Evolutionary conservation across 2,888 invertebrate genomes (phyloP), one percentile per base, ranked within the genome.

Genomic region (Cynaeus angustus): DNA sequence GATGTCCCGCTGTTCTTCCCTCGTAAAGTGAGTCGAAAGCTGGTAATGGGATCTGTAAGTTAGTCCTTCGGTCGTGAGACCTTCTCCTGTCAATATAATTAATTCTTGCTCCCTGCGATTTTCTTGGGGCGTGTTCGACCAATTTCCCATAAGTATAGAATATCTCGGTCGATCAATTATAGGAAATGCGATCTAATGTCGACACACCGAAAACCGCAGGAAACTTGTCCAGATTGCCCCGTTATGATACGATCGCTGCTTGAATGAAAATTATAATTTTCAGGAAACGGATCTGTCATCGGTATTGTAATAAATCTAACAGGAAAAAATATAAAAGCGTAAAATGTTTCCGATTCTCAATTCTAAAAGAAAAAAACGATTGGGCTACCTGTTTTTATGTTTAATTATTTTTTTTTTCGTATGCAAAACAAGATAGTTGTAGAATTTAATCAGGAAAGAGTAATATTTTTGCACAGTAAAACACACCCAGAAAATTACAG

Each of bases 71-170:
- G 56, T 56, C 16, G 16, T 50, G 48, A 28, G 53, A 10, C 55
- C 14, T 21, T 37, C 58, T 13, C 12, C 62, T 38, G 38, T 62
- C 62, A 21, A 26, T 41, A 21, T 37, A 53, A 64, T 53, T 53
- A 52, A 64, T 53, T 64, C 50, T 0, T 13, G 38, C 38, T 64
- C 52, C 53, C 64, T 64, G 62, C 48, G 53, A 64, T 64, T 53
- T 61, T 46, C 41, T 16, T 8, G 10, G 37, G 64, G 64, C 46
- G 64, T 53, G 64, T 41, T 52, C 64, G 61, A 64, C 10, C 64
- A 52, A 64, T 64, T 53, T 64, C 64, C 64, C 64, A 64, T 64
- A 64, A 38, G 64, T 64, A 64, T 64, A 21, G 64, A 53, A 28
- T 64, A 41, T 64, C 64, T 50, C 12, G 16, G 50, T 16, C 50